Base-by-base conservation (phyloP, 2,888 invertebrate genomes). In the Heliothis peltigera region DNA sequence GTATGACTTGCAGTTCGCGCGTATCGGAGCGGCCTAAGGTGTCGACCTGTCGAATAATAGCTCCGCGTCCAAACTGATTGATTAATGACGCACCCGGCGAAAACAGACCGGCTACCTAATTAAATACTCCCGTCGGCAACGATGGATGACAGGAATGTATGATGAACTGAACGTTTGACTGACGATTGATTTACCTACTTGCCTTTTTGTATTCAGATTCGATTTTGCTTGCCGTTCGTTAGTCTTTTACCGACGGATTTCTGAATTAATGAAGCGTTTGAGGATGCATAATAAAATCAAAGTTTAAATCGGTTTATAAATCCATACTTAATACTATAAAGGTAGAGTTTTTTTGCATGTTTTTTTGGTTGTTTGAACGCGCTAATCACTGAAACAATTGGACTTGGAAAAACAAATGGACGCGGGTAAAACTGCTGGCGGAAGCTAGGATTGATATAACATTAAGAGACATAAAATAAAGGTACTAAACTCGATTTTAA, bases 1-100 rank as follows among this genome's bases (percentile, higher is more conserved):
- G 75, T 93, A 88, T 95, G 95, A 95, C 95, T 95, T 94, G 94
- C 95, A 93, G 82, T 92, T 93, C 87, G 82, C 77, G 70, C 75
- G 77, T 82, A 81, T 83, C 80, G 80, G 75, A 84, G 84, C 85
- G 84, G 85, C 84, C 86, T 79, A 88, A 93, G 91, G 93, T 93
- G 92, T 92, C 91, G 91, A 93, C 81, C 90, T 92, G 91, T 92
- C 91, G 90, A 92, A 91, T 90, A 90, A 92, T 90, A 87, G 90
- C 87, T 86, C 82, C 82, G 84, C 83, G 85, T 87, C 87, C 77
- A 75, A 82, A 85, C 84, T 89, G 94, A 94, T 94, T 95, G 95
- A 95, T 95, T 93, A 93, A 95, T 95, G 95, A 94, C 89, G 89
- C 87, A 71, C 86, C 81, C 88, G 87, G 90, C 87, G 90, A 93